Evolutionary conservation across 2,113 vertebrate genomes (phyloP), one percentile per base, ranked within the genome.

Genomic region (Brachypodius melanocephalos): DNA sequence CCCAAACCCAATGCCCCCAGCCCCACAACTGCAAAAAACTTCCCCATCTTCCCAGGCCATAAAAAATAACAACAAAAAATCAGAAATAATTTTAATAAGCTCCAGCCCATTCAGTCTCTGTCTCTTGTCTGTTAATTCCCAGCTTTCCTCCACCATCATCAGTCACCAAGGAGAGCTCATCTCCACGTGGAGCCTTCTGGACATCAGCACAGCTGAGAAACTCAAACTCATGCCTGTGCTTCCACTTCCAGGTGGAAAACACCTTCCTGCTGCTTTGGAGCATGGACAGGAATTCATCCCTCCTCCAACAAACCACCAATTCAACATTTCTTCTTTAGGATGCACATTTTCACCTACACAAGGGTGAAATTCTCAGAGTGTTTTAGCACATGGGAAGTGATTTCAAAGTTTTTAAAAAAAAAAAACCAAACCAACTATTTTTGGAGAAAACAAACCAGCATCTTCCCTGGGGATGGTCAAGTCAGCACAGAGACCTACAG

Each of bases 211-310:
- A 67, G 72, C 67, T 54, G 62, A 49, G 8, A 38, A 38, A 38
- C 38, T 38, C 38, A 38, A 74, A 15, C 12, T 72, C 66, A 8
- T 1, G 0, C 0, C 2, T 11, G 36, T 1, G 12, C 9, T 46
- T 40, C 68, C 46, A 12, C 14, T 67, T 22, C 10, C 0, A 45
- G 82, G 52, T 22, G 48, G 42, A 15, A 69, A 76, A 46, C 5
- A 5, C 59, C 31, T 79, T 21, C 46, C 25, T 73, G 25, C 15
- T 2, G 2, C 62, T 26, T 58, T 0, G 2, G 36, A 40, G 65
- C 3, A 3, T 0, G 0, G 49, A 32, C 29, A 21, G 68, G 46
- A 57, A 81, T 40, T 28, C 4, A 65, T 9, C 26, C 4, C 18
- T 61, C 24, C 62, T 63, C 92, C 58, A 34, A 12, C 36, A 80